Evolutionary conservation across 1,140 invertebrate genomes (phyloP), one percentile per base, ranked within the genome.

Genomic region (Nasonia giraulti): DNA sequence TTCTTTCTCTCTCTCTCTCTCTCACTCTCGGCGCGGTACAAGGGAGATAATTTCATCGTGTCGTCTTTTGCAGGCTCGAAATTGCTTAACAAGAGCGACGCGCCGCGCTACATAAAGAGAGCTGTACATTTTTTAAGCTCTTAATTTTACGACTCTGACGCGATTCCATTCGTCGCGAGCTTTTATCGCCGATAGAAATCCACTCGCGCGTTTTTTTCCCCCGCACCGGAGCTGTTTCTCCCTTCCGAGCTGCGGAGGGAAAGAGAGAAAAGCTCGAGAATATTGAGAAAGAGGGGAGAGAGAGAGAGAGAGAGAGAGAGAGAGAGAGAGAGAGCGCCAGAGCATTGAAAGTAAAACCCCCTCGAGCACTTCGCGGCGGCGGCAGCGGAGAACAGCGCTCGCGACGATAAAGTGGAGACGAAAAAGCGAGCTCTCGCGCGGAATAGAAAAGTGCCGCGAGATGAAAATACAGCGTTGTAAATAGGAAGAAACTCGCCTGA

Each of bases 401-500:
- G 33, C n/a, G 20, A 50, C 77, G 27, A 66, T 79, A 79, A 79
- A 79, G 31, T 66, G 77, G 77, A 31, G 50, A 20, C 50, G 55
- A 79, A 79, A 79, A 79, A 79, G 31, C 31, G 8, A 31, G 23
- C 12, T 55, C 5, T 37, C 33, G 33, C 33, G 33, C 12, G 31
- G 20, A 55, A 79, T 31, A 8, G 74, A 33, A 27, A 37, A 75
- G 74, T 75, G 74, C 27, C 27, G 50, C 50, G 55, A 62, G 20
- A 62, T 62, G 55, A 55, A 55, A 55, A 55, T 62, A 62, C 55
- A 6, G 20, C 17, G 5, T 8, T 47, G 5, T 5, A 55, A 17
- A 14, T 17, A 17, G 50, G 17, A 55, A 55, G 12, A 47, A 12
- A 93, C 94, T 94, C 92, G 95, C 96, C 95, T 96, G 23, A 98